A percentile compares a stretch with the other conserved stretches of the same genome.
phyloP scores from a whole-genome alignment of 30 jellyfish, hydroid and myxozoan genomes.

The Rhopilema esculentum region DNA sequence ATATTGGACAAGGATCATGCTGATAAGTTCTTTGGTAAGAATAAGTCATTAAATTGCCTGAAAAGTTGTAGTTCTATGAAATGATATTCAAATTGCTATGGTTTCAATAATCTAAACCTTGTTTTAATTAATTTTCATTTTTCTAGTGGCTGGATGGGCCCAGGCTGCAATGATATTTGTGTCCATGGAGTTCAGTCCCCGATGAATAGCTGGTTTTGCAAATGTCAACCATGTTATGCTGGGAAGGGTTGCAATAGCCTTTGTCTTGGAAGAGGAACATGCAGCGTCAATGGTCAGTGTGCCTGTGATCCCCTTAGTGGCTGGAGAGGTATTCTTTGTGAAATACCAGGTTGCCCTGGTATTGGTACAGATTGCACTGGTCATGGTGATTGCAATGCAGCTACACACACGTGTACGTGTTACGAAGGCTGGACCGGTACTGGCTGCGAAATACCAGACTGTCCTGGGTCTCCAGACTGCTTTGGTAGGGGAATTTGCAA shows the following conservation, averaged over 20 bases:
- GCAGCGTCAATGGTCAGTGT: constrained; percentile 51
- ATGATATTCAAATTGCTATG: not conserved
- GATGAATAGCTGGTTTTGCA: constrained; percentile 70
- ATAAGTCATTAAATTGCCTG: no score
- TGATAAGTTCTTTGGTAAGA: no score
- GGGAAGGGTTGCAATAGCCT: constrained; percentile 72
- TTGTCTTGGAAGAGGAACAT: constrained; percentile 65
- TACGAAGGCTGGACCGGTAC: constrained; percentile 70
- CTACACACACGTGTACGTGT: constrained; percentile 67
- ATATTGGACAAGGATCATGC: no score
- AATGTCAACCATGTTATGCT: constrained; percentile 67
- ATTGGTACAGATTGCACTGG: constrained; percentile 73
- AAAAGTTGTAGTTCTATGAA: no score
- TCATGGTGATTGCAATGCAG: constrained; percentile 79
- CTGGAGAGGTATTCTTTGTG: constrained; percentile 73
- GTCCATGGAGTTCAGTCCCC: constrained; percentile 60
- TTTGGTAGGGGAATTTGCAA: constrained; percentile 62
- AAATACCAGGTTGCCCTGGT: constrained; percentile 77
- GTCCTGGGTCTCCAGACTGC: constrained; percentile 80
- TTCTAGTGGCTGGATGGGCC: constrained; percentile 86
- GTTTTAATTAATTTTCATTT: not conserved
- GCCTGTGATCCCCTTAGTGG: constrained; percentile 67
- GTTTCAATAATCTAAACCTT: not conserved
- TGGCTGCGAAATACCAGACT: constrained; percentile 71
- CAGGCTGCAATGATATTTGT: constrained; percentile 65